Evolutionary conservation across 2,113 vertebrate genomes (phyloP), one percentile per base, ranked within the genome.

Genomic region (Lophius piscatorius): DNA sequence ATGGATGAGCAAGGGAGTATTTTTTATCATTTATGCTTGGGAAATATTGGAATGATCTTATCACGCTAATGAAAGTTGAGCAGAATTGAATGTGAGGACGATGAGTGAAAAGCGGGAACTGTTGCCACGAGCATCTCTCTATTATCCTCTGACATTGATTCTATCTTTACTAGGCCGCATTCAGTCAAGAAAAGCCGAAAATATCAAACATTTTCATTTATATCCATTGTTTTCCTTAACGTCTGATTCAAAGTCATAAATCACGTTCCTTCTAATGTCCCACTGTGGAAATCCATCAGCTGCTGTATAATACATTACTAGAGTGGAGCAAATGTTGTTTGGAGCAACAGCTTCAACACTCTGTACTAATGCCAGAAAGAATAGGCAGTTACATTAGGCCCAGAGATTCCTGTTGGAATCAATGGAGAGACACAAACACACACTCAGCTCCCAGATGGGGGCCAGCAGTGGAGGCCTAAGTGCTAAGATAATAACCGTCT

Each of bases 401-500:
- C 56, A 56, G 61, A 67, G 81, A 77, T 63, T 67, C 54, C 72
- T 69, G 57, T 59, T 65, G 22, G 52, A 82, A 80, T 85, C 76
- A 61, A 80, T 82, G 66, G 20, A 67, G 16, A 40, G 28, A 46
- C 41, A 39, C 29, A 58, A 46, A 39, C 58, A 58, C 48, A 46
- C 45, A 10, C 58, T n/a, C 39, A 0, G 38, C 42, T 35, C 40
- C 29, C 56, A 61, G 35, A 67, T 50, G 63, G 70, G 65, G 74
- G 59, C 31, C n/a, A n/a, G 40, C 3, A 55, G 40, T 24, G 31
- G 31, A 55, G 36, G 66, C 48, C 73, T 81, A 77, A 76, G 78
- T 85, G 78, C 66, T 58, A 51, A 70, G 77, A 76, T 80, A 78
- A 87, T 82, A 74, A 81, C 50, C 66, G 9, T 73, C 66, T 82